These are phyloP conservation scores for Ormia ochracea DNA, from an alignment of 2,888 invertebrate species.

Conservation along the genomic window DNA sequence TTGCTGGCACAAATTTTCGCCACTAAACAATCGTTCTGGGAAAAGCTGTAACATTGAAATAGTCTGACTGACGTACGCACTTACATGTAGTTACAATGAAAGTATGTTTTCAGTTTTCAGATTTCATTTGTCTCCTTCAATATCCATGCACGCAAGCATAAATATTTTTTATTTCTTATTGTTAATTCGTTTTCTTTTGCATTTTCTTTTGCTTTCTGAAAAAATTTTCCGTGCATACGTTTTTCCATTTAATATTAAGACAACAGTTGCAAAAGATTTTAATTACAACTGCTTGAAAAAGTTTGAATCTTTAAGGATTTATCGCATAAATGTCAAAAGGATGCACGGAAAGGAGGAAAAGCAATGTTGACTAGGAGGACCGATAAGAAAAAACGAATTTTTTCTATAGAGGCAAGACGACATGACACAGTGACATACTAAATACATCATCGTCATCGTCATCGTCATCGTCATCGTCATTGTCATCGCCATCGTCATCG, in stretches of 20 bases:
- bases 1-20: slow-evolving; percentile 6
- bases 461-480: not conserved
- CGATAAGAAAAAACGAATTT: not conserved
- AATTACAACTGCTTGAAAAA: slow-evolving; percentile 55
- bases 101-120: slow-evolving; percentile 25
- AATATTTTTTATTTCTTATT: too few species aligned
- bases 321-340: slow-evolving; percentile 45
- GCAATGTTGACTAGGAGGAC: not conserved
- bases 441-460: not conserved
- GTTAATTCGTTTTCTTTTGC: too few species aligned
- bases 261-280: slow-evolving; percentile 48
- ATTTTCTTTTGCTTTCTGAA: not conserved
- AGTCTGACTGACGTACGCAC: not conserved
- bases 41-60: slow-evolving; percentile 47
- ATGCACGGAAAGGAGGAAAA: not conserved
- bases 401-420: slow-evolving; percentile 14
- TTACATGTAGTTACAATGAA: not conserved
- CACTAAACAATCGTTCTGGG: slow-evolving; percentile 39
- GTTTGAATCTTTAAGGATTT: slow-evolving; percentile 58
- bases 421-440: slow-evolving; percentile 40
- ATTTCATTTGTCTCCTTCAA: too few species aligned
- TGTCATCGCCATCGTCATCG: not conserved
- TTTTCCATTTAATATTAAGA: slow-evolving; percentile 23
- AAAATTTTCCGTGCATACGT: too few species aligned
- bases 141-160: too few species aligned